Base-by-base conservation (phyloP, 2,797 vertebrate species). In the Epinephelus malabaricus region DNA sequence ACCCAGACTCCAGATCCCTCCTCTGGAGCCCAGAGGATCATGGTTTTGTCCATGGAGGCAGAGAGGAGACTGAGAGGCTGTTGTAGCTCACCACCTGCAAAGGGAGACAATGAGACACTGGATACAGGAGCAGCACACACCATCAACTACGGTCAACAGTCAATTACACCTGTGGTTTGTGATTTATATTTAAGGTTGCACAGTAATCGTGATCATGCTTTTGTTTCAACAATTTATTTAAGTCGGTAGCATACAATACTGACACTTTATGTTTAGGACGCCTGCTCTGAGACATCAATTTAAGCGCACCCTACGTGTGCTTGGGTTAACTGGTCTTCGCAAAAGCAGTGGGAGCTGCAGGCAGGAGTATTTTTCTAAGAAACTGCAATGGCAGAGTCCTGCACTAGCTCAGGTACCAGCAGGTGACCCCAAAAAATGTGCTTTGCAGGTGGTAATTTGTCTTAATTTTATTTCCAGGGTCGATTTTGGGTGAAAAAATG, bases 1-100 rank as follows among this genome's bases (percentile, higher is more conserved):
- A 98, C 92, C 98, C 98, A 99, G 76, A 99, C 95, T 50, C 97
- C 98, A 55, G 97, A 98, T 74, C 95, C 96, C 79, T 98, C 96
- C 91, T 99, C 98, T 23, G 98, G 97, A 87, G 96, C 95, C 98
- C 98, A 99, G 34, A 99, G 89, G 86, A 99, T 98, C 95, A 99
- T 97, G 55, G 97, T 99, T 95, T 98, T 99, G 94, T 99, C 98
- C 97, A 98, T 97, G 56, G 98, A 99, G 2, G 97, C 98, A 62
- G 98, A 99, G 15, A 99, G 93, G 66, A 99, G 88, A 81, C 92
- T 94, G 90, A 98, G 93, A 69, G 96, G 96, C 85, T 98, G 97
- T 81, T 97, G 95, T 80, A 95, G 86, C 83, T 94, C 89, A 47
- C 95, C 96, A 87, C 93, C 98, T 99, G 92, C 84, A 93, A 91